These are phyloP conservation scores for Anadara kagoshimensis DNA, from an alignment of 1,140 invertebrate species.

Conservation along the genomic window DNA sequence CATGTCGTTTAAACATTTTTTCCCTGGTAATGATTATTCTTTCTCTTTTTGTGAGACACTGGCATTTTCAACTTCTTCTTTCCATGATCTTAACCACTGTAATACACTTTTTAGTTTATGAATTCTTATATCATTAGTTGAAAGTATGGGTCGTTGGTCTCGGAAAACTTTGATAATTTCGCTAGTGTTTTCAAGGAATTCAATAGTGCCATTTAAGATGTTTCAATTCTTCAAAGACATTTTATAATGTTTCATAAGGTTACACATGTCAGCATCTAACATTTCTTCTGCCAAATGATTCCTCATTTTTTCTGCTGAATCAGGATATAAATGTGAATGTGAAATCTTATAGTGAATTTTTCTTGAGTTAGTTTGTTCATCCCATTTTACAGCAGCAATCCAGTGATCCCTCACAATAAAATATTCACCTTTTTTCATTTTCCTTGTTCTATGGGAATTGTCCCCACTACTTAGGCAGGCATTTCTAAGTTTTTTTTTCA, in stretches of 20 bases:
- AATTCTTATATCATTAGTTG: not conserved
- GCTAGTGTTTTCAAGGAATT: constrained; percentile 20
- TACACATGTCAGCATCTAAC: constrained; percentile 9
- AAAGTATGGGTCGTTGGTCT: constrained; percentile 6
- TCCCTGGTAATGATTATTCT: not conserved
- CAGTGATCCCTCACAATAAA: constrained; percentile 20
- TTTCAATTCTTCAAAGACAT: constrained; percentile 9
- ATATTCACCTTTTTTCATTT: not conserved
- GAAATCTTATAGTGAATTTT: constrained; percentile 14
- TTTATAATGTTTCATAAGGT: constrained; percentile 15
- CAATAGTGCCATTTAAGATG: not conserved
- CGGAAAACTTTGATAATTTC: constrained; percentile 15
- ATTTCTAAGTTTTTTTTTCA: constrained; percentile 30
- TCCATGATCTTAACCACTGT: constrained; percentile 7
- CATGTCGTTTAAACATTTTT: constrained; percentile 1
- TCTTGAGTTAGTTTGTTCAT: constrained; percentile 14
- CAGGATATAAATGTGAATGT: constrained; percentile 13
- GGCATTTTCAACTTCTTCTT: not conserved
- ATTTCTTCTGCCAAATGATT: constrained; percentile 31
- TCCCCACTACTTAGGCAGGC: constrained; percentile 11
- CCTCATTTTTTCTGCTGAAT: constrained; percentile 28
- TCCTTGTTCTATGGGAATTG: constrained; percentile 1
- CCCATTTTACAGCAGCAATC: constrained; percentile 15
- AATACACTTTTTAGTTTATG: not conserved
- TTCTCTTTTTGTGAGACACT: not conserved